These are phyloP conservation scores for Morinoia aosen DNA, from an alignment of 2,888 invertebrate species.

Conservation along the genomic window DNA sequence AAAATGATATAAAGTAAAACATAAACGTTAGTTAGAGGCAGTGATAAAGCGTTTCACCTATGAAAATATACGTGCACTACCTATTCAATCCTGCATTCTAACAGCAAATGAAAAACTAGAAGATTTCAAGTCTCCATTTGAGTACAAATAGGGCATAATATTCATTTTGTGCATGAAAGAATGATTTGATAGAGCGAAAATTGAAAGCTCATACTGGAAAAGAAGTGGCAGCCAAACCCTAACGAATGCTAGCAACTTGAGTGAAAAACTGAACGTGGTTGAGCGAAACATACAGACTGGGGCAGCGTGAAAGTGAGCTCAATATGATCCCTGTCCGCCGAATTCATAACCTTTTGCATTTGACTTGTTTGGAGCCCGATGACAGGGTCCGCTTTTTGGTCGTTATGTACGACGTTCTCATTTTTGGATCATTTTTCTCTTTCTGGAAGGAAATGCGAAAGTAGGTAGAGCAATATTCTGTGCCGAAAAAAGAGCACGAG, in stretches of 20 bases:
- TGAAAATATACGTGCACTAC: neutral
- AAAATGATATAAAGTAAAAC: too few relatives aligned
- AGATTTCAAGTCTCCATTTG: neutral
- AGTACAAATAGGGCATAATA: neutral
- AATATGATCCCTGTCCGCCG: slow-evolving; percentile 33
- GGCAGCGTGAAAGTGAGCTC: slow-evolving; percentile 33
- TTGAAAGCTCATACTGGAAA: neutral
- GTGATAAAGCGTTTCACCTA: too few relatives aligned
- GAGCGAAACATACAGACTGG: neutral
- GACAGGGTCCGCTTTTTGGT: slow-evolving; percentile 51
- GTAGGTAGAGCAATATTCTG: slow-evolving; percentile 20
- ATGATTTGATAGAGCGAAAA: neutral
- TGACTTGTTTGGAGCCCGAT: slow-evolving; percentile 51
- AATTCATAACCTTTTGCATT: slow-evolving; percentile 52
- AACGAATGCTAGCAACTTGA: neutral
- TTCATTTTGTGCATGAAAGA: neutral
- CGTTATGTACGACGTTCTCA: slow-evolving; percentile 38
- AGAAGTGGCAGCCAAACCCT: neutral
- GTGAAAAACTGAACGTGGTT: slow-evolving; percentile 14
- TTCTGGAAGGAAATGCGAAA: neutral
- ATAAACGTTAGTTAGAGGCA: neutral
- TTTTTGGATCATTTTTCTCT: neutral
- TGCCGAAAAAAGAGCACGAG: neutral
- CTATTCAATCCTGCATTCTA: neutral
- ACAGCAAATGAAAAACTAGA: neutral